Evolutionary conservation across 2,797 vertebrate genomes (phyloP), one percentile per base, ranked within the genome.

Genomic region (Sebastes cheni): DNA sequence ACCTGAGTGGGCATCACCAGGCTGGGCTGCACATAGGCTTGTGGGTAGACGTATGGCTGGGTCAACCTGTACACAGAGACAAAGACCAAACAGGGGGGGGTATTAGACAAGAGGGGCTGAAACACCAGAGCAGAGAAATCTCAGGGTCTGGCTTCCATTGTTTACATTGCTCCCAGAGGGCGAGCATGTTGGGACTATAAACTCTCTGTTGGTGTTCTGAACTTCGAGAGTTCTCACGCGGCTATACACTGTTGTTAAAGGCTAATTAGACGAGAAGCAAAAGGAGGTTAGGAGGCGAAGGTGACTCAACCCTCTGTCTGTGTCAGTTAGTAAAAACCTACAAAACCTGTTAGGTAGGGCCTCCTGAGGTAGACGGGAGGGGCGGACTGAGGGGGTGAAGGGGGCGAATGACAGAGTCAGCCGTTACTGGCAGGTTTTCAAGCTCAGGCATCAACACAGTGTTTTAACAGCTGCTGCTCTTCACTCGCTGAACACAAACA

Each of bases 1-100:
- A 98, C 91, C 0, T 97, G 97, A 32, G 96, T 95, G 0, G 97
- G 98, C 87, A 99, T 95, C 89, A 98, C 96, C 95, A 99, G 93
- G 61, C 97, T 97, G 89, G 97, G 98, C 94, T 99, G 98, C 80
- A 99, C 88, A 55, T 96, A 96, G 27, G 97, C 95, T 91, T 97
- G 97, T 3, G 97, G 97, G 92, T 98, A 99, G 82, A 99, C 87
- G 32, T 97, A 98, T 69, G 96, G 97, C 75, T 97, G 97, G 1
- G 97, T 94, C 87, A 98, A 95, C 92, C 98, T 99, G 96, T 0
- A 87, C 84, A 92, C 50, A 89, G 32, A 91, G 29, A 91, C 30
- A 91, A 67, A 83, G 76, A 82, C 30, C 79, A 78, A 29, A 29
- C 67, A 20, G 36, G 52, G 54, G 22, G 58, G 25, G 67, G 29